Evolutionary conservation across 2,113 vertebrate genomes (phyloP), one percentile per base, ranked within the genome.

Genomic region (Chionomys nivalis): DNA sequence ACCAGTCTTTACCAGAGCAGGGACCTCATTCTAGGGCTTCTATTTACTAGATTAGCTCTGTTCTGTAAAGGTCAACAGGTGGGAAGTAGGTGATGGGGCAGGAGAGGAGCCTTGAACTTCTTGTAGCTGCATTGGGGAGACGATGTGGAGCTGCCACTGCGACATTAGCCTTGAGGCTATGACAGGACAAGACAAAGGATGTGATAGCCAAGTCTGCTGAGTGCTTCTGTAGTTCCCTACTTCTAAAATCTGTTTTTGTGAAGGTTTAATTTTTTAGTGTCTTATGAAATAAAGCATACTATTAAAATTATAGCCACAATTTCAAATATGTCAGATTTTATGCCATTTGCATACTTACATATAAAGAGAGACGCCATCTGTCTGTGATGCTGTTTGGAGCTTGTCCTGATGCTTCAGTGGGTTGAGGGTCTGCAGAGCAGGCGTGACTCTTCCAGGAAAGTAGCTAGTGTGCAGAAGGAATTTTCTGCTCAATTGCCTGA

Each of bases 261-360:
- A 77, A 92, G 73, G 19, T 7, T 89, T 96, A 82, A 66, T 75
- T 87, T 95, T 96, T 94, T 72, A 33, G 28, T 87, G 19, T 78
- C 24, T 42, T 87, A 83, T 66, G 31, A 89, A 92, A 90, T 47
- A 91, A 87, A 82, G 79, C 9, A 21, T 76, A 47, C 26, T 28
- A 44, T 88, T 89, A 49, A 52, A 78, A 33, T 70, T 66, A 31
- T 36, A 79, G 55, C 79, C 33, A 83, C 23, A 94, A 73, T 94
- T 39, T 82, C 36, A 91, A 89, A 39, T 36, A 86, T 89, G 12
- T 91, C 13, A 65, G 39, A 92, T 87, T 95, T 95, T 91, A 65
- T 92, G 23, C 44, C 75, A 72, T 90, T 89, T 95, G n/a, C 77
- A 26, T 91, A 78, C 55, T 12, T 93, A 3, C 24, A 3, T 36